Evolutionary conservation across 2,113 vertebrate species (phyloP).

Genomic region (Chaetodon trifascialis): DNA sequence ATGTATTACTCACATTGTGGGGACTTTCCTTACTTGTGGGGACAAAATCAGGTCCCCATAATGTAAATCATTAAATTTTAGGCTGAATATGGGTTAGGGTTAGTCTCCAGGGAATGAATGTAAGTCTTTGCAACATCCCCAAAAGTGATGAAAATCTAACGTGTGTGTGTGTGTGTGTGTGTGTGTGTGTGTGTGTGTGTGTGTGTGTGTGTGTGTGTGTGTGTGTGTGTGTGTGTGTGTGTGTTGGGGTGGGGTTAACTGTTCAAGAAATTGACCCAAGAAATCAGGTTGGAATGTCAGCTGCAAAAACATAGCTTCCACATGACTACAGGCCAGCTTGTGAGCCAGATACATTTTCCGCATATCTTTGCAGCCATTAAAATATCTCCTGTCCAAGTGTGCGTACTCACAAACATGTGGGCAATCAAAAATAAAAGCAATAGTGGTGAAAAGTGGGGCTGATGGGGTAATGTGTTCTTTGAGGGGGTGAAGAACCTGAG

Average conservation of each 20-base stretch:
- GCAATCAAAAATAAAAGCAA: constrained; percentile 53
- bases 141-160: too few relatives aligned
- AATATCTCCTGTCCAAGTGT: constrained; percentile 70
- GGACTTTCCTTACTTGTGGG: too few relatives aligned
- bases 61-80: too few relatives aligned
- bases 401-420: constrained; percentile 41
- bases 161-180: constrained; percentile 27
- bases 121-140: too few relatives aligned
- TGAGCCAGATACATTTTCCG: constrained; percentile 72
- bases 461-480: constrained; percentile 21
- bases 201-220: constrained; percentile 15
- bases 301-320: constrained; percentile 84
- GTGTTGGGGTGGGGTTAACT: constrained; percentile 51
- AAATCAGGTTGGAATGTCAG: constrained; percentile 83
- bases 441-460: neutral
- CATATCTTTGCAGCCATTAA: constrained; percentile 75
- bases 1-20: neutral
- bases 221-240: constrained; percentile 43
- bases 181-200: constrained; percentile 7
- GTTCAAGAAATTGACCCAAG: constrained; percentile 78
- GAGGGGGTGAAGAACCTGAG: constrained; percentile 19
- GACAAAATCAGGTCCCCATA: too few relatives aligned
- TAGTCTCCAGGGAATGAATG: too few relatives aligned
- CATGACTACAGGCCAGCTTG: constrained; percentile 76
- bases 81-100: too few relatives aligned